phyloP scores from a whole-genome alignment of 2,797 vertebrate genomes.

The Eremophila alpestris region DNA sequence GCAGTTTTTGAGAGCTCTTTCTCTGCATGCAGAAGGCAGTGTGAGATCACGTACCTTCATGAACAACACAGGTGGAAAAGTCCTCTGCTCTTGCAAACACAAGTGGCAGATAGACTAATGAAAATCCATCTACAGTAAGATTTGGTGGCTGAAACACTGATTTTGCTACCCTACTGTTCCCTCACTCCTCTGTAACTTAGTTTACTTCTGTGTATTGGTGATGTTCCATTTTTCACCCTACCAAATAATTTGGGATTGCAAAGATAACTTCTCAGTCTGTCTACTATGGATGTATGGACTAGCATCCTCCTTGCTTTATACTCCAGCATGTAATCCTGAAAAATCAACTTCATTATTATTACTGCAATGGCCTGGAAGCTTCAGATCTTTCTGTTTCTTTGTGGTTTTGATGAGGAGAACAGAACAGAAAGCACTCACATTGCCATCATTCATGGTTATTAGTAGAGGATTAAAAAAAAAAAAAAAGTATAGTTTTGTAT shows the following conservation, averaged over 20 bases:
- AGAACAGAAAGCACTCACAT: background rate
- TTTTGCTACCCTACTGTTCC: background rate
- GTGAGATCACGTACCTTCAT: background rate
- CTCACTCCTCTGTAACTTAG: background rate
- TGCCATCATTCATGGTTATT: background rate
- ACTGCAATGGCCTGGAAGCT: background rate
- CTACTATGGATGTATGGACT: fast-evolving
- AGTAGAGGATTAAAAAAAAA: background rate
- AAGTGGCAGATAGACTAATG: background rate
- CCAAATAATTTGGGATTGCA: background rate
- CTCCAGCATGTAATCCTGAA: background rate
- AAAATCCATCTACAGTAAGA: background rate
- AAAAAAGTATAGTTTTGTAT: background rate
- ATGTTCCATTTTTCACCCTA: background rate
- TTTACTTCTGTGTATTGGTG: background rate
- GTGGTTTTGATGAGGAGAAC: background rate
- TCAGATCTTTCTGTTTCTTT: background rate
- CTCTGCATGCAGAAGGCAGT: background rate
- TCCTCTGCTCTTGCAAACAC: background rate
- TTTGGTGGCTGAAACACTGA: background rate
- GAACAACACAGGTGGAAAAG: background rate
- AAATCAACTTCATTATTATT: background rate
- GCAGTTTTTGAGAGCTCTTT: background rate
- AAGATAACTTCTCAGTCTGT: background rate
- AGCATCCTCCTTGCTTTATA: background rate